Conservation (phyloP, 2,113 vertebrate genomes). For the Aepyceros melampus region DNA sequence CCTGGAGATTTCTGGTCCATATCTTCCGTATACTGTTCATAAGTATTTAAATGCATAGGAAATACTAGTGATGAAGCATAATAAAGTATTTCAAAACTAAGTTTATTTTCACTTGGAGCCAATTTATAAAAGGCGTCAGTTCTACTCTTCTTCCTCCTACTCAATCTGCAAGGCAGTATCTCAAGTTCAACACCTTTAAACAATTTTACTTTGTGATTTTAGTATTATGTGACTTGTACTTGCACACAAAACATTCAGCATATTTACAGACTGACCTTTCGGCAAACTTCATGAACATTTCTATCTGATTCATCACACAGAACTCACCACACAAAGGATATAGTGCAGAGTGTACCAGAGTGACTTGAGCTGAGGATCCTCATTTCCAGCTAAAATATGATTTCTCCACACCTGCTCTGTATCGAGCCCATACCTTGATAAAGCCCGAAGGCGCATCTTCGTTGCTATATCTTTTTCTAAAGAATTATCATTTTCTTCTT, state of each 20-base stretch:
- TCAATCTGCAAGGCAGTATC: slow-evolving; percentile 38
- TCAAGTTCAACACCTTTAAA: slow-evolving; percentile 32
- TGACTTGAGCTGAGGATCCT: slow-evolving; percentile 94
- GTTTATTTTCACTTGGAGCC: slow-evolving; percentile 7
- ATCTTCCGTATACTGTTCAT: slow-evolving; percentile 99
- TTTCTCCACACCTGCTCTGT: slow-evolving; percentile 97
- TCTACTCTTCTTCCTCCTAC: not conserved
- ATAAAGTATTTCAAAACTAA: slow-evolving; percentile 52
- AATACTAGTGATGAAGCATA: slow-evolving; percentile 59
- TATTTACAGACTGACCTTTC: not conserved
- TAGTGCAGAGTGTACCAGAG: slow-evolving; percentile 97
- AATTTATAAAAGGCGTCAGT: not conserved
- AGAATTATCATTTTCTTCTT: slow-evolving; percentile 84
- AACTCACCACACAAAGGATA: slow-evolving; percentile 90
- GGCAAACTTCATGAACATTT: not conserved
- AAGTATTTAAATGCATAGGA: slow-evolving; percentile 94
- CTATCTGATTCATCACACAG: slow-evolving; percentile 3
- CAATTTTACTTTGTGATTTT: slow-evolving; percentile 28
- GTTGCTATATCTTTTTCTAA: slow-evolving; percentile 95
- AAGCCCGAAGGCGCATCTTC: slow-evolving; percentile 95
- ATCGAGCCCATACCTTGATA: slow-evolving; percentile 95
- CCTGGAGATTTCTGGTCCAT: slow-evolving; percentile 92
- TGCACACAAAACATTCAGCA: slow-evolving; percentile 1
- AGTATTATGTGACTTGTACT: slow-evolving; percentile 24
- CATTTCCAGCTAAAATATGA: slow-evolving; percentile 92